Evolutionary conservation across 2,797 vertebrate species (phyloP).

Genomic region (Acipenser ruthenus): DNA sequence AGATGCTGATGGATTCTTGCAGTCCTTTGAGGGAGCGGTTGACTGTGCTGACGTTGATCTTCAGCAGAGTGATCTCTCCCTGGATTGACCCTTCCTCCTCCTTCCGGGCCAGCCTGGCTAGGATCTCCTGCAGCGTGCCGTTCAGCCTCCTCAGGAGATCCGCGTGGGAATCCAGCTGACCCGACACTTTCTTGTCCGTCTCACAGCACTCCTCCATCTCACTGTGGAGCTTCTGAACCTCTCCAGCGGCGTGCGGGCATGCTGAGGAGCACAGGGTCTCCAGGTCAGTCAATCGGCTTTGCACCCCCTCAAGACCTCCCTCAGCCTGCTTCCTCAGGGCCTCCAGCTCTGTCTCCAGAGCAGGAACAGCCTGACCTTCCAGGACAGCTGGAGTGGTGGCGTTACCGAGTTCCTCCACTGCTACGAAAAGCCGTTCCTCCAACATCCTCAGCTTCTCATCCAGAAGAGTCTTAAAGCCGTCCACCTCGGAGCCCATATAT

Average conservation of each 20-base stretch:
- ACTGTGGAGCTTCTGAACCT: constrained; percentile 49
- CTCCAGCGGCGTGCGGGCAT: constrained; percentile 54
- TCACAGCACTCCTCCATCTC: constrained; percentile 61
- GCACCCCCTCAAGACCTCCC: constrained; percentile 66
- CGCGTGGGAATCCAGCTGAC: constrained; percentile 64
- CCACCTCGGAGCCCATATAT: constrained; percentile 46
- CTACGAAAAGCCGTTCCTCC: constrained; percentile 76
- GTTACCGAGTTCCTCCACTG: constrained; percentile 73
- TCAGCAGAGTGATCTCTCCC: constrained; percentile 91
- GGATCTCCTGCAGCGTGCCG: constrained; percentile 69
- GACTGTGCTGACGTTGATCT: constrained; percentile 89
- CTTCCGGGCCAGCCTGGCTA: constrained; percentile 66
- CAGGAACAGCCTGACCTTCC: constrained; percentile 70
- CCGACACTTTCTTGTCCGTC: constrained; percentile 63
- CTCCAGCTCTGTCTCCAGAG: constrained; percentile 75
- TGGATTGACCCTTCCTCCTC: constrained; percentile 61
- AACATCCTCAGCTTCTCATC: constrained; percentile 83
- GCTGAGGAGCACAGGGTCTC: constrained; percentile 81
- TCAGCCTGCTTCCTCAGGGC: constrained; percentile 59
- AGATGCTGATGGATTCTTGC: constrained; percentile 78
- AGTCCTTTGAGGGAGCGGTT: constrained; percentile 89
- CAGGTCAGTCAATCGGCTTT: constrained; percentile 70
- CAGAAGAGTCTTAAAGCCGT: constrained; percentile 68
- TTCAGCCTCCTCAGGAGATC: constrained; percentile 71
- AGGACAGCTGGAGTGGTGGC: constrained; percentile 54